Percentiles rank a stretch among this genome's conserved stretches.
Evolutionary conservation across 2,797 vertebrate genomes (phyloP).

Genomic region (Smutsia gigantea): DNA sequence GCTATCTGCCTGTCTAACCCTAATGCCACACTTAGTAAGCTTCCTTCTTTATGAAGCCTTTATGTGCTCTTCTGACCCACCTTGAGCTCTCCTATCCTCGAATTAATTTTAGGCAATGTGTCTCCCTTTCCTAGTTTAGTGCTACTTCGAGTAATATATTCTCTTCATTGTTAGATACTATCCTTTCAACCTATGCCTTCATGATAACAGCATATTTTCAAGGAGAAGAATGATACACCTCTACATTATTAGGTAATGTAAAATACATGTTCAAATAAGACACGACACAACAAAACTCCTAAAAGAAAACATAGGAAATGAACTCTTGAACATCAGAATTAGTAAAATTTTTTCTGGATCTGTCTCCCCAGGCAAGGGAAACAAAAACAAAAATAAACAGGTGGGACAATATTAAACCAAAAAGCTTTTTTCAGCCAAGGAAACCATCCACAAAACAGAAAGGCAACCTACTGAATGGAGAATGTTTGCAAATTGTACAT

Average conservation of each 20-base stretch:
- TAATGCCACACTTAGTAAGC: too few relatives aligned
- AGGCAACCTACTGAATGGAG: too few relatives aligned
- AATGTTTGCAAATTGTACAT: too few relatives aligned
- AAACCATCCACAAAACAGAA: too few relatives aligned
- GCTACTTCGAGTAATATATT: neutral
- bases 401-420: too few relatives aligned
- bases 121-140: neutral
- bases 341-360: too few relatives aligned
- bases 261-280: neutral
- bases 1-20: fast-evolving
- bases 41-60: neutral
- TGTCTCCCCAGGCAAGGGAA: too few relatives aligned
- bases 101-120: neutral
- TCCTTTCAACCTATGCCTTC: slow-evolving; percentile 8
- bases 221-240: neutral
- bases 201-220: neutral
- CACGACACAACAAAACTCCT: too few relatives aligned
- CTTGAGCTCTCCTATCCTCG: neutral
- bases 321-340: too few relatives aligned
- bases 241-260: neutral
- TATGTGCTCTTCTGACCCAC: neutral
- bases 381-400: too few relatives aligned
- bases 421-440: too few relatives aligned
- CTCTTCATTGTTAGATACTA: neutral
- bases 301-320: too few relatives aligned